A percentile compares a stretch with the other conserved stretches of the same genome.
Evolutionary conservation across 2,113 vertebrate species (phyloP).

Genomic region (Sinocyclocheilus maitianheensis): DNA sequence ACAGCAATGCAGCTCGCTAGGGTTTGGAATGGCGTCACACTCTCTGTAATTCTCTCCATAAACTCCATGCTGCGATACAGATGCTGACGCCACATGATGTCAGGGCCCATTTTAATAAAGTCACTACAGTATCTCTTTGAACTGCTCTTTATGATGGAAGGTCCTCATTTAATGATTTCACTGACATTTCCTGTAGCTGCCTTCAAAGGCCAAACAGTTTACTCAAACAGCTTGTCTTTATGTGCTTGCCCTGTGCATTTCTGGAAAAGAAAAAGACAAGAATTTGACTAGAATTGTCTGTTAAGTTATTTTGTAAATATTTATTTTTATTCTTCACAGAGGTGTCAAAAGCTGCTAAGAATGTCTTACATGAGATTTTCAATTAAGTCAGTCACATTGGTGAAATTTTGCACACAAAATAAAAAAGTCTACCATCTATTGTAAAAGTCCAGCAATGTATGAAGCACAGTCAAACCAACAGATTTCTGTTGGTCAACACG

Average conservation of each 20-base stretch:
- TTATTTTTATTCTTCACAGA: neutral
- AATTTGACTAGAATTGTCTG: neutral
- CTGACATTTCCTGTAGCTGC: conserved; percentile 72
- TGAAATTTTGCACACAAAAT: too few species aligned
- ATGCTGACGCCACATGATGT: conserved; percentile 62
- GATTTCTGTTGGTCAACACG: too few species aligned
- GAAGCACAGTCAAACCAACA: too few species aligned
- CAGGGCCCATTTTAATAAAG: conserved; percentile 58
- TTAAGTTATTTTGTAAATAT: too few species aligned
- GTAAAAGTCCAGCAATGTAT: too few species aligned
- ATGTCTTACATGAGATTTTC: neutral
- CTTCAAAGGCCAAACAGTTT: conserved; percentile 55
- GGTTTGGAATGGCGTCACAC: neutral
- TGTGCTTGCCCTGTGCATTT: neutral
- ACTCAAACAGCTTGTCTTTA: conserved; percentile 59
- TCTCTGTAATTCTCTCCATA: conserved; percentile 43
- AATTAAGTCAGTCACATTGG: too few species aligned
- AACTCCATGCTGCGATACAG: conserved; percentile 69
- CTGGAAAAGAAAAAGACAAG: neutral
- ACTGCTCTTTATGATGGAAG: conserved; percentile 65
- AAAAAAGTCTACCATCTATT: too few species aligned
- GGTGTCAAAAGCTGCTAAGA: neutral
- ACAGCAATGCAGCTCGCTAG: neutral
- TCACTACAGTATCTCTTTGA: conserved; percentile 73
- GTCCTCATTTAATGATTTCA: conserved; percentile 64